Conservation (phyloP, 2,113 vertebrate genomes). For the Mystacornis crossleyi region DNA sequence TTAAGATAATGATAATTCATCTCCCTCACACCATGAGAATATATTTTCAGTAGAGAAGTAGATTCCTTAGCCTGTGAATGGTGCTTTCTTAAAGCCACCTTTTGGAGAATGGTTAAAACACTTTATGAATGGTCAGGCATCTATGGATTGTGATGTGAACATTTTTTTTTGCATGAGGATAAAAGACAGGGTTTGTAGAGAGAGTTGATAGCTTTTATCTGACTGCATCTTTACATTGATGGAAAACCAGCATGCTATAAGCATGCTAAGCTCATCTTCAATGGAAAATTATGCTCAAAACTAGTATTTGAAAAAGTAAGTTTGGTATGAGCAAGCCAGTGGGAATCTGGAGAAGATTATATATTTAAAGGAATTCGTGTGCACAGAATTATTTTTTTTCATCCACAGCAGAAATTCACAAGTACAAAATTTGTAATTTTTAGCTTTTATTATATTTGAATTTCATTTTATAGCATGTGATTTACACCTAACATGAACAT, state of each 20-base stretch:
- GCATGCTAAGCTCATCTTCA: rapidly evolving
- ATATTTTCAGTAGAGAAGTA: not conserved
- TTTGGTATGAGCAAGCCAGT: not conserved
- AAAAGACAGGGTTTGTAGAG: not conserved
- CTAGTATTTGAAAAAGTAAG: not conserved
- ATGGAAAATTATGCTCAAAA: not conserved
- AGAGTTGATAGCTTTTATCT: not conserved
- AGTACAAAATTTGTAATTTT: not conserved
- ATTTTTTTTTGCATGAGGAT: not conserved
- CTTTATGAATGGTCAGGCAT: not conserved
- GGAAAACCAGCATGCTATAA: not conserved
- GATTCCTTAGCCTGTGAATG: not conserved
- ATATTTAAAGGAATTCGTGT: not conserved
- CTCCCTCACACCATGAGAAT: rapidly evolving
- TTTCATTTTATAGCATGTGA: not conserved
- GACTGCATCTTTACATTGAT: not conserved
- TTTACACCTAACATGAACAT: not conserved
- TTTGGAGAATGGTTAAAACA: not conserved
- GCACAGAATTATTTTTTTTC: not conserved
- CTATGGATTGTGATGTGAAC: not conserved
- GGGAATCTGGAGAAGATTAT: not conserved
- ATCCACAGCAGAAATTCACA: not conserved
- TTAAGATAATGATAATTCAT: not conserved
- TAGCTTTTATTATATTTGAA: not conserved
- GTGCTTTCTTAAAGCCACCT: not conserved